Evolutionary conservation across 2,888 invertebrate genomes (phyloP), one percentile per base, ranked within the genome.

Genomic region (Tachina grossa): DNA sequence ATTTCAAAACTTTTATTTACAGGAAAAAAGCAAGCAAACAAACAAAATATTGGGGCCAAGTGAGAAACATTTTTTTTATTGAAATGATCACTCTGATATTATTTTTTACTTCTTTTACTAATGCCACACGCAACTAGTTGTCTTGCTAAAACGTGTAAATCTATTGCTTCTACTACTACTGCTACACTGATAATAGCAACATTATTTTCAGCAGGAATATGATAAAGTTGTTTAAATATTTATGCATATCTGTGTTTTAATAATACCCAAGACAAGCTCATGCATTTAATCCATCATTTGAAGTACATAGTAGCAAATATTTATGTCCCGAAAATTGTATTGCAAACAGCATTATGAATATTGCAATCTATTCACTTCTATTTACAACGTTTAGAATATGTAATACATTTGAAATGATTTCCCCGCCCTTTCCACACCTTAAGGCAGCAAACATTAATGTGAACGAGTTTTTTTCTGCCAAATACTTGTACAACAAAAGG

Each of bases 291-390:
- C 13, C 57, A 63, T 10, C 57, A 63, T 55, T 76, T 66, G 65
- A 49, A 76, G 57, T 22, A 72, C 22, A 14, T 41, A 16, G 47
- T n/a, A n/a, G 41, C 39, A 39, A 71, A 65, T 53, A 72, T 65
- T 72, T 65, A 63, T 72, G 72, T 41, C 55, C 72, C 43, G 57
- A 77, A 77, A 83, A 65, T 69, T 63, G 51, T 77, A 45, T 69
- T 39, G 43, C 53, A 49, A 10, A 63, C 63, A 75, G 61, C 49
- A 14, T 16, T 79, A 72, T 65, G 71, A 63, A 72, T 79, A 55
- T 65, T 63, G 8, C 61, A 79, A 63, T 53, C 45, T 69, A 9
- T 51, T 61, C 13, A n/a, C 11, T 31, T 43, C 39, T 31, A 45
- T 63, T 65, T 41, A 51, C 16, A 49, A 63, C 55, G 16, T 39